These are phyloP conservation scores for Tenrec ecaudatus DNA, from an alignment of 2,113 vertebrate species.

Conservation along the genomic window DNA sequence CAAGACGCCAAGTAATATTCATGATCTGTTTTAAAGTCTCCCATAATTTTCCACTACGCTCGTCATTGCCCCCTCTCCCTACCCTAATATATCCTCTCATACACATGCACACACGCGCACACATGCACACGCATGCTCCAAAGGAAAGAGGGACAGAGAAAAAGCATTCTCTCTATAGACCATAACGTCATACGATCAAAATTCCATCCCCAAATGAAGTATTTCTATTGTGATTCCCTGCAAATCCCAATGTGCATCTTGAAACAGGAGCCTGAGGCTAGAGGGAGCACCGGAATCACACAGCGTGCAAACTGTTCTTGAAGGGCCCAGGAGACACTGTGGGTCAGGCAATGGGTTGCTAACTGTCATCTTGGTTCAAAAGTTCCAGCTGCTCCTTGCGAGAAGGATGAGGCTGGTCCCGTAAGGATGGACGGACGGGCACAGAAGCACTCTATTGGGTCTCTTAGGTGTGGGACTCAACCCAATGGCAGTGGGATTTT, in stretches of 20 bases:
- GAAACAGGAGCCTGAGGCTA: constrained; percentile 32
- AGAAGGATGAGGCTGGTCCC: too few relatives aligned
- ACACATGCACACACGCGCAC: not conserved
- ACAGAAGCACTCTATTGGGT: too few relatives aligned
- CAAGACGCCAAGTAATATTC: too few relatives aligned
- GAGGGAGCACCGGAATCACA: not conserved
- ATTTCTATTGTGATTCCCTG: constrained; percentile 58
- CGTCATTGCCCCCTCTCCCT: not conserved
- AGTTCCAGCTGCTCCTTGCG: too few relatives aligned
- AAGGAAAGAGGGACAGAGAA: constrained; percentile 34
- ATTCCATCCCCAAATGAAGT: constrained; percentile 54
- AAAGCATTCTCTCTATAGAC: constrained; percentile 34
- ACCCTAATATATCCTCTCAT: not conserved
- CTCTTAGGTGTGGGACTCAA: too few relatives aligned
- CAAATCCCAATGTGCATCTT: constrained; percentile 63
- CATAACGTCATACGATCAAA: constrained; percentile 46
- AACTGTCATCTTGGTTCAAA: too few relatives aligned
- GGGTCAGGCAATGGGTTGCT: too few relatives aligned
- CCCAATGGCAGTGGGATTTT: too few relatives aligned
- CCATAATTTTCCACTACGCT: not conserved
- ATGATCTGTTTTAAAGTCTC: not conserved
- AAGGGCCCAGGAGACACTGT: too few relatives aligned
- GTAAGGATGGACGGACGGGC: too few relatives aligned
- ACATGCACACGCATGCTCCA: not conserved
- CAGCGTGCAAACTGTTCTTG: not conserved